Evolutionary conservation across 1,140 invertebrate genomes (phyloP).

Genomic region (Telenomus remus): DNA sequence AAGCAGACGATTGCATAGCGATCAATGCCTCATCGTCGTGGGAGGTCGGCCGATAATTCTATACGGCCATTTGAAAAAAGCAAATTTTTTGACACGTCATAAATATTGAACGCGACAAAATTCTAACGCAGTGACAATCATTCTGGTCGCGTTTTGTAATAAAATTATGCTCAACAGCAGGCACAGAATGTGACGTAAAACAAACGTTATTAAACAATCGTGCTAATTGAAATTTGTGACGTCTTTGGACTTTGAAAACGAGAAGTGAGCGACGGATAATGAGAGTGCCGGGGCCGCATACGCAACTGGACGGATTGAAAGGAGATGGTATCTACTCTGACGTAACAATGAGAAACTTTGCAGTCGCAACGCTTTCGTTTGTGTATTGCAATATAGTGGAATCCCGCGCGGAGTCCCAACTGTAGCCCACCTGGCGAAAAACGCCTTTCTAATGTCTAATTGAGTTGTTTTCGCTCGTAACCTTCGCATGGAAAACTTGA

Average conservation of each 20-base stretch:
- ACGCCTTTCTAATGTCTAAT: constrained; percentile 32
- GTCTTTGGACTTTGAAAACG: constrained; percentile 58
- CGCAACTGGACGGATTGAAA: constrained; percentile 61
- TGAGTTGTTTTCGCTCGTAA: constrained; percentile 6
- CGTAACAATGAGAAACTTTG: constrained; percentile 74
- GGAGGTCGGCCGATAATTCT: constrained; percentile 34
- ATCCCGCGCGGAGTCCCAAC: constrained; percentile 24
- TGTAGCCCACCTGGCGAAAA: constrained; percentile 34
- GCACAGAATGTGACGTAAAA: constrained; percentile 30
- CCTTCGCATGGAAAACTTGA: constrained; percentile 2
- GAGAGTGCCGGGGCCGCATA: constrained; percentile 65
- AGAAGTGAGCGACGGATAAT: constrained; percentile 62
- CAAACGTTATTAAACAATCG: constrained; percentile 48
- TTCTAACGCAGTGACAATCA: background rate
- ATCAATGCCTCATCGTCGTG: constrained; percentile 25
- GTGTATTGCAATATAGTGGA: constrained; percentile 65
- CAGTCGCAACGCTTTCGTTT: constrained; percentile 71
- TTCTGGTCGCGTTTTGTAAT: constrained; percentile 15
- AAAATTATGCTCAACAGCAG: background rate
- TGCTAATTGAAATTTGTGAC: constrained; percentile 53
- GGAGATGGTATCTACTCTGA: constrained; percentile 68
- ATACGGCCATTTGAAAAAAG: constrained; percentile 12
- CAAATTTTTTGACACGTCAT: background rate
- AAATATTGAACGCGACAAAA: background rate
- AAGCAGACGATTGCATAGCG: constrained; percentile 33